Conservation (phyloP, 2,888 invertebrate species). For the Lasioglossum vierecki region DNA sequence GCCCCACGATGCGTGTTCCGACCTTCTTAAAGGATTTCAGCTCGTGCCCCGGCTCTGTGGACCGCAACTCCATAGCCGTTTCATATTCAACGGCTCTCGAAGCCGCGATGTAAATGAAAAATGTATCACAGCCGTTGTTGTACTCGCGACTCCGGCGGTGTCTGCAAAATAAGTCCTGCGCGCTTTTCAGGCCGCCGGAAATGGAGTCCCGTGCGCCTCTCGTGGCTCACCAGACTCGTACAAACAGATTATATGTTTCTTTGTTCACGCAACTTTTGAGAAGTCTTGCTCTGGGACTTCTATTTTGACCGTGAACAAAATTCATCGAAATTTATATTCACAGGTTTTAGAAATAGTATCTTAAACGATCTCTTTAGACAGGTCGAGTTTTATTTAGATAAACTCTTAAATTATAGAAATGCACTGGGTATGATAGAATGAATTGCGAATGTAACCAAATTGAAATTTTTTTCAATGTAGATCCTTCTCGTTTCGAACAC, state of each 20-base stretch:
- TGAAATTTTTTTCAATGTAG: background rate
- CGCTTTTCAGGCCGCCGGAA: background rate
- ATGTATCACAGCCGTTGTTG: constrained; percentile 45
- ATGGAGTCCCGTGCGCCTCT: background rate
- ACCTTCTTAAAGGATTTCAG: constrained; percentile 49
- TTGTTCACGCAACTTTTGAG: background rate
- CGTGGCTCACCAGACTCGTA: background rate
- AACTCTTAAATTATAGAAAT: background rate
- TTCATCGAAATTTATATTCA: background rate
- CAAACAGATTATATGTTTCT: constrained; percentile 2
- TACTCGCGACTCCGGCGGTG: background rate
- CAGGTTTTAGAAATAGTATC: background rate
- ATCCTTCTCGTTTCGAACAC: background rate
- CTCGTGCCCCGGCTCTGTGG: background rate
- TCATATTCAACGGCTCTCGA: constrained; percentile 53
- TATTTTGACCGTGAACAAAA: too few relatives aligned
- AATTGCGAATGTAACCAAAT: background rate
- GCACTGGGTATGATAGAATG: background rate
- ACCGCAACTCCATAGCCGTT: constrained; percentile 44
- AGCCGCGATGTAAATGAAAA: constrained; percentile 47
- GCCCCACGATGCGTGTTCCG: constrained; percentile 31
- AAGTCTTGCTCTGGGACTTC: background rate
- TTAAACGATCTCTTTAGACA: background rate
- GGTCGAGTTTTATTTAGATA: background rate
- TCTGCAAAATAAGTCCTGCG: constrained; percentile 15